Base-by-base conservation (phyloP, 2,888 invertebrate species). In the Saturnia pavonia region DNA sequence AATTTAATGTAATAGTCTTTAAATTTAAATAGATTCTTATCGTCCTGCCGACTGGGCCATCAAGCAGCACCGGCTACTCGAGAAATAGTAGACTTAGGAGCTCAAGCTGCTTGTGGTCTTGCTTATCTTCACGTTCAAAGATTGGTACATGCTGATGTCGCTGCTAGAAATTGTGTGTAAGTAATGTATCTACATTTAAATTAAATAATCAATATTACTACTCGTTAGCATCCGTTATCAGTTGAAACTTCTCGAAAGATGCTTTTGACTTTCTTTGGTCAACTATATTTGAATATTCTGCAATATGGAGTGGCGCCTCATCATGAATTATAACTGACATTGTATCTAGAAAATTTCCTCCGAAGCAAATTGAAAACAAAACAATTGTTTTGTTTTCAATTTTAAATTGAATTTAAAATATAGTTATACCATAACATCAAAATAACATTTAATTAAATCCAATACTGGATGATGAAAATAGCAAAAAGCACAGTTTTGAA, bases 121-220 rank as follows among this genome's bases (percentile, higher is more conserved):
- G 96, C 97, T 74, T 98, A 97, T 90, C 94, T 99, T 77, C 99
- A 99, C 86, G 96, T 97, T 71, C 97, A 97, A 83, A 96, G 97
- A 72, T 95, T 99, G 72, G 95, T 98, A 74, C 99, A 99, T 88
- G 96, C 97, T 86, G 99, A 99, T 87, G 95, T 99, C 72, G 98
- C 99, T 12, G 96, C 98, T 57, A 96, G 99, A 84, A 99, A 98
- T 91, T 98, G 98, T 91, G 96, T 98, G 97, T 98, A 95, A 96
- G 97, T 72, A 27, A 40, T 63, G 42, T 25, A 19, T 54, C 0
- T n/a, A 27, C 9, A 60, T 42, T 34, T 14, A 40, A 51, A n/a
- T 34, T 40, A 69, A 43, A 16, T 40, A 69, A 43, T 9, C 12
- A 57, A 22, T 12, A 12, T 11, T 22, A 57, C 12, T 60, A 25